Conservation (phyloP, 2,888 invertebrate genomes). For the Drosophila barbarae region DNA sequence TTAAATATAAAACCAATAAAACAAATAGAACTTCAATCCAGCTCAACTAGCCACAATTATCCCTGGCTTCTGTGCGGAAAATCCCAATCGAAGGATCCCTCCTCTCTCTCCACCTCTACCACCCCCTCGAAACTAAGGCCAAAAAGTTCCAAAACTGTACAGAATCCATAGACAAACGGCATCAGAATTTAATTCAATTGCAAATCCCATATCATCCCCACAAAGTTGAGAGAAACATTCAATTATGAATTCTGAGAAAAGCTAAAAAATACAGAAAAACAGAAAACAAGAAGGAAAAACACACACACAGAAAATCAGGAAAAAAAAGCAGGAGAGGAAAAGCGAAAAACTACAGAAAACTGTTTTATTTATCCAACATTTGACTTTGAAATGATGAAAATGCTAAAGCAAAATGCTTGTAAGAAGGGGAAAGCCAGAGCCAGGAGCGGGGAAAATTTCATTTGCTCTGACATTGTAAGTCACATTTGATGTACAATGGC, state of each 20-base stretch:
- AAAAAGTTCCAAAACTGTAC: slow-evolving; percentile 25
- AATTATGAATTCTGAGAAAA: slow-evolving; percentile 43
- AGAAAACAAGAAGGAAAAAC: background rate
- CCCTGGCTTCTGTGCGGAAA: slow-evolving; percentile 4
- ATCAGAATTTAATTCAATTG: slow-evolving; percentile 46
- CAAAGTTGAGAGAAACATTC: slow-evolving; percentile 43
- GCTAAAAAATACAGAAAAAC: slow-evolving; percentile 13
- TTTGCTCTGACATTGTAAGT: slow-evolving; percentile 37
- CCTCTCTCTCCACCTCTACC: background rate
- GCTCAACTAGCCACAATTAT: slow-evolving; percentile 26
- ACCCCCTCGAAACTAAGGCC: background rate
- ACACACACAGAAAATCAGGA: background rate
- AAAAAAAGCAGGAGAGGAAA: background rate
- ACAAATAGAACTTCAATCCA: background rate
- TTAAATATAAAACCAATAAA: background rate
- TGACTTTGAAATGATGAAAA: slow-evolving; percentile 46
- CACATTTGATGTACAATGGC: slow-evolving; percentile 35
- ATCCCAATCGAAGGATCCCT: slow-evolving; percentile 14
- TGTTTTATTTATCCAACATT: slow-evolving; percentile 46
- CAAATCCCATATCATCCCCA: slow-evolving; percentile 40
- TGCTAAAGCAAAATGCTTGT: slow-evolving; percentile 33
- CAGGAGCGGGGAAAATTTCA: slow-evolving; percentile 24
- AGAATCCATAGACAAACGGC: slow-evolving; percentile 38
- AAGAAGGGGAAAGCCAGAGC: too few species aligned
- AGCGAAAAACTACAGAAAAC: slow-evolving; percentile 37